Evolutionary conservation across 92 coral and sea anemone species (phyloP), one percentile per base, ranked within the genome.

Genomic region (Heteractis magnifica): DNA sequence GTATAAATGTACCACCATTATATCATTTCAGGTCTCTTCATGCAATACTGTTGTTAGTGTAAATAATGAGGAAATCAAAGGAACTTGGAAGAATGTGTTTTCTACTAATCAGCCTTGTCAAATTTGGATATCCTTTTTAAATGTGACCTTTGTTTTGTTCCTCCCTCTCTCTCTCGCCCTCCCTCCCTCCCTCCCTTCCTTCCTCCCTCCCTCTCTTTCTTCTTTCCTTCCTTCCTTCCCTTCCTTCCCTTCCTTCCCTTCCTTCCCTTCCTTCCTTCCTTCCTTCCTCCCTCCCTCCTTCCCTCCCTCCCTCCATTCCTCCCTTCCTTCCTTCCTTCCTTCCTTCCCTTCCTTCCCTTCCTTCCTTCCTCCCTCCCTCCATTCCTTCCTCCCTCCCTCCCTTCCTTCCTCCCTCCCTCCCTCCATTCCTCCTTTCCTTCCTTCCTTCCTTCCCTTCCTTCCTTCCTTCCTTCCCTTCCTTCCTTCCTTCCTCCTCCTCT

Each of bases 101-200:
- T 81, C 77, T 53, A 92, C 82, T 78, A 79, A 73, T 48, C 92
- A 87, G 12, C 98, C 98, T 10, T 95, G 96, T 7, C 83, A 80
- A 23, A 85, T 94, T 50, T 95, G 98, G 98, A 94, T 95, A 95
- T 95, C 98, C 98, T 95, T 93, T 92, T 68, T 4, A 68, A 11
- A 62, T 62, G 12, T 12, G 16, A 15, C 59, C 10, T 55, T 55
- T 55, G 11, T 55, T 8, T 55, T 55, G 44, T 34, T 34, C 14
- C 14, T 55, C 59, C 14, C 5, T 3, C 59, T 55, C 14, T 55
- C 14, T 55, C 14, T 4, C 14, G 0, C 3, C 44, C 44, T 34
- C 3, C 44, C 44, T 55, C 14, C 1, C 59, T 55, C 5, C 14
- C 5, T 55, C 14, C 1, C 13, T 55, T 55, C 5, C 14, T 34